Base-by-base conservation (phyloP, 2,888 invertebrate species). In the Rhorus exstirpatorius region DNA sequence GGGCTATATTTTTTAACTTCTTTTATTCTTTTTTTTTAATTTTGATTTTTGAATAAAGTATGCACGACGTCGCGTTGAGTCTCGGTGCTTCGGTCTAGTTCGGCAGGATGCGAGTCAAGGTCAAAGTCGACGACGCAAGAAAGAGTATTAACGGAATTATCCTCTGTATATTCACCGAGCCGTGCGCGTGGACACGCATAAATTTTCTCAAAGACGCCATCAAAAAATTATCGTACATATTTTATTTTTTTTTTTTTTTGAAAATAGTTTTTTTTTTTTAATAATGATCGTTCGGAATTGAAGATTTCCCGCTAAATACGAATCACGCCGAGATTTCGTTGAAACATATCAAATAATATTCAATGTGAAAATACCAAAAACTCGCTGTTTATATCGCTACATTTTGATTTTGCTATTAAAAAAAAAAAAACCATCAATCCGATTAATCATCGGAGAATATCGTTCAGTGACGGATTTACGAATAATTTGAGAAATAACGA, bases 41-140 rank as follows among this genome's bases (percentile, higher is more conserved):
- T 8, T 10, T 26, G n/a, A n/a, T 46, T 10, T 46, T 14, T n/a
- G 7, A 53, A 14, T 70, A 21, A 7, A 31, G 44, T 55, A 49
- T 76, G 49, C 70, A 38, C 14, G 31, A 75, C 31, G 51, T 24
- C 44, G 24, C 61, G 19, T 55, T 53, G 79, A 77, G 68, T 51
- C 70, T 87, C 88, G 84, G 86, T 85, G 84, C 84, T 87, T 90
- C 86, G 87, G 86, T 88, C 87, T 86, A 86, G 85, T 88, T 87
- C 77, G 82, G n/a, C 26, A 58, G 35, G 17, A 89, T 88, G 82
- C 88, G 61, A 89, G 90, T 90, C 91, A 91, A 92, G 92, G 92
- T 90, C 86, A 86, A 75, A 71, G 26, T 63, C 68, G 53, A 41
- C 17, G 38, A 53, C 46, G 61, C 53, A 31, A 60, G 61, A 53